phyloP scores from a whole-genome alignment of 2,113 vertebrate species.

The Addax nasomaculatus region DNA sequence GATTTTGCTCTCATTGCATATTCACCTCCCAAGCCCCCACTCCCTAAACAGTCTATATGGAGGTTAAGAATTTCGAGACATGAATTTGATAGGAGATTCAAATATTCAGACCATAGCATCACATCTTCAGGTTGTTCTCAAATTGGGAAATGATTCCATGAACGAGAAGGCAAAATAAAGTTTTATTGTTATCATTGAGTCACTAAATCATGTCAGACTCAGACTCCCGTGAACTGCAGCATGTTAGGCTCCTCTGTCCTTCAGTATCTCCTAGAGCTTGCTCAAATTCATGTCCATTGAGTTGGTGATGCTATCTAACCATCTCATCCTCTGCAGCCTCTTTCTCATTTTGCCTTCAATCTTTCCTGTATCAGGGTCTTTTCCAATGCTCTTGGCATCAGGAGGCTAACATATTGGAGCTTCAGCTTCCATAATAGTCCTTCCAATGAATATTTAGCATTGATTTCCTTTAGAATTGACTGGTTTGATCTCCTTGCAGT shows the following conservation, averaged over 20 bases:
- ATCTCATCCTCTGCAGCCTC: background rate
- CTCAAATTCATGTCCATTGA: background rate
- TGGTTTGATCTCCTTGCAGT: background rate
- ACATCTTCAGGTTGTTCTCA: background rate
- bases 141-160: background rate
- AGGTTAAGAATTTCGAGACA: background rate
- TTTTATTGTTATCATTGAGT: background rate
- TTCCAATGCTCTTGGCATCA: background rate
- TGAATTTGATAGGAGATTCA: background rate
- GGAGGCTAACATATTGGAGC: background rate
- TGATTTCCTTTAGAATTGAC: background rate
- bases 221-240: background rate
- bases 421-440: background rate
- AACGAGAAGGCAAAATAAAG: background rate
- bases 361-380: background rate
- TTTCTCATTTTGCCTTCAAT: background rate
- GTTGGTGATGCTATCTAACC: background rate
- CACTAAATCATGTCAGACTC: background rate
- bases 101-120: background rate
- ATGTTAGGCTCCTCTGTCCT: background rate
- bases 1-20: background rate
- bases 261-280: background rate
- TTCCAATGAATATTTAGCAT: background rate
- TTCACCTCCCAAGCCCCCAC: background rate
- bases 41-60: background rate